Evolutionary conservation across 2,888 invertebrate genomes (phyloP).

Genomic region (Drosophila paracracens): DNA sequence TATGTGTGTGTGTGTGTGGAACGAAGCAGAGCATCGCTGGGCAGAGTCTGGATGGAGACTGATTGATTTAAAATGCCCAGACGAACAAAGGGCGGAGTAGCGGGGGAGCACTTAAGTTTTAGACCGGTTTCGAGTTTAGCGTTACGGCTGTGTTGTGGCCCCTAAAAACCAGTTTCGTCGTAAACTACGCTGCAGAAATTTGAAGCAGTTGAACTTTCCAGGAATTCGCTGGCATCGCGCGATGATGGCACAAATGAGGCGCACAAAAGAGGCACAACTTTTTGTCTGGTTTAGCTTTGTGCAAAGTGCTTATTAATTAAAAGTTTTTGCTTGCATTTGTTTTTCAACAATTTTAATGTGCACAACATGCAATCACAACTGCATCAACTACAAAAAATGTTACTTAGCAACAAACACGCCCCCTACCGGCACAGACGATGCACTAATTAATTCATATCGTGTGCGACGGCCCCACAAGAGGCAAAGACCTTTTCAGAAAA

Average conservation of each 20-base stretch:
- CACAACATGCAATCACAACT: conserved; percentile 22
- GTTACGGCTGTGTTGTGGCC: conserved; percentile 29
- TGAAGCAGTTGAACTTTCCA: conserved; percentile 76
- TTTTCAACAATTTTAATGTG: conserved; percentile 35
- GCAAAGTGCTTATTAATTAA: conserved; percentile 49
- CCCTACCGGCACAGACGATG: conserved; percentile 28
- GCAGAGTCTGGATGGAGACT: conserved; percentile 55
- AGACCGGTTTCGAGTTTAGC: conserved; percentile 61
- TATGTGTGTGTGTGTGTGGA: conserved; percentile 3
- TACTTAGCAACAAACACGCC: conserved; percentile 22
- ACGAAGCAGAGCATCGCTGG: conserved; percentile 41
- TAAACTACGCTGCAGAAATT: conserved; percentile 48
- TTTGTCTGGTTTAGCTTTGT: conserved; percentile 27
- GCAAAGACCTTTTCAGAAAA: conserved; percentile 38
- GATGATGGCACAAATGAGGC: conserved; percentile 32
- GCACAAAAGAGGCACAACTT: conserved; percentile 13
- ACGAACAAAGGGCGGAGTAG: conserved; percentile 15
- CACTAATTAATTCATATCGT: conserved; percentile 29
- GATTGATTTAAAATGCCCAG: conserved; percentile 69
- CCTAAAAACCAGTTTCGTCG: conserved; percentile 65
- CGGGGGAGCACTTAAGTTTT: conserved; percentile 12
- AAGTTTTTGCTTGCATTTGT: conserved; percentile 48
- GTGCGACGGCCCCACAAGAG: conserved; percentile 25
- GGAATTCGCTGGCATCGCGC: conserved; percentile 63
- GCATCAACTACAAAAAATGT: neutral